Percentiles rank a stretch among this genome's conserved stretches.
Evolutionary conservation across 2,888 invertebrate genomes (phyloP).

Genomic region (Calephelis perditalis): DNA sequence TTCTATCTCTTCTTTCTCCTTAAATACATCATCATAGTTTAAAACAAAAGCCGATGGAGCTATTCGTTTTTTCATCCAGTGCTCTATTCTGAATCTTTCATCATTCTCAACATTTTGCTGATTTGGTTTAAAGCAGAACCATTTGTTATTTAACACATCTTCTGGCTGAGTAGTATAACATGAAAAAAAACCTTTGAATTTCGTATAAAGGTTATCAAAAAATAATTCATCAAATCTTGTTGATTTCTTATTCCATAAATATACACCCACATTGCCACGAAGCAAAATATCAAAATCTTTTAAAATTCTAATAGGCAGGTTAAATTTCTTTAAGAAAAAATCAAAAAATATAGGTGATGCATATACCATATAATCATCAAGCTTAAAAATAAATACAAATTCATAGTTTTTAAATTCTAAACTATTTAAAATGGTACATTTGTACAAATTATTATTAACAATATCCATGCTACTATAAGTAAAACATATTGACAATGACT

Average conservation of each 20-base stretch:
- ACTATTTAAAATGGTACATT: constrained; percentile 33
- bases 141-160: constrained; percentile 36
- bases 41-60: constrained; percentile 37
- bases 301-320: constrained; percentile 31
- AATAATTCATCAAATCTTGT: constrained; percentile 48
- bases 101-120: constrained; percentile 22
- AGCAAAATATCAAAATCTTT: constrained; percentile 31
- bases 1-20: constrained; percentile 37
- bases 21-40: constrained; percentile 48
- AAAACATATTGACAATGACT: constrained; percentile 24
- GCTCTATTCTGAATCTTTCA: constrained; percentile 19
- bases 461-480: constrained; percentile 17
- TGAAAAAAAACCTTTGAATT: constrained; percentile 44
- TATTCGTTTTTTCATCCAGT: constrained; percentile 40
- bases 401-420: constrained; percentile 40
- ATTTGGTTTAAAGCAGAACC: constrained; percentile 38
- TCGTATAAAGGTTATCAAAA: constrained; percentile 40
- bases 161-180: constrained; percentile 31
- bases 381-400: constrained; percentile 39
- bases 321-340: constrained; percentile 44
- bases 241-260: constrained; percentile 49
- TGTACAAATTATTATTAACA: constrained; percentile 29
- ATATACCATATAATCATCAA: constrained; percentile 35
- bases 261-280: constrained; percentile 40
- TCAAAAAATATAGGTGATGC: constrained; percentile 40